phyloP scores from a whole-genome alignment of 2,797 vertebrate species.

The Spea hammondii region DNA sequence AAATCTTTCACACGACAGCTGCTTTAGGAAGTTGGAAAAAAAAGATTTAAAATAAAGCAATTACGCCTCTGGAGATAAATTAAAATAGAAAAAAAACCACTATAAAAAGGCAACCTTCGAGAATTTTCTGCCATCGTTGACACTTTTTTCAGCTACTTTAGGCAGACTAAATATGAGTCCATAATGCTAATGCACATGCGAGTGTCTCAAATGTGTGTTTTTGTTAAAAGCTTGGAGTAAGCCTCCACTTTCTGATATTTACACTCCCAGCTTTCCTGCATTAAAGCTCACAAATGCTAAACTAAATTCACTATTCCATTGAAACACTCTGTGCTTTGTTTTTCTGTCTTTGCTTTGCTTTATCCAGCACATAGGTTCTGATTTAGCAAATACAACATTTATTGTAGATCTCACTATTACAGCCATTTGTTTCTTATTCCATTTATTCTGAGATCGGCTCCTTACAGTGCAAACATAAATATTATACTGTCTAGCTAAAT shows the following conservation, averaged over 20 bases:
- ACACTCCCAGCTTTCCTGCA: constrained; percentile 23
- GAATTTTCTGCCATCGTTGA: constrained; percentile 30
- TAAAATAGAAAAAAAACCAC: constrained; percentile 38
- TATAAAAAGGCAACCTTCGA: constrained; percentile 27
- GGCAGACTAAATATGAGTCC: constrained; percentile 16
- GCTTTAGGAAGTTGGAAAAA: constrained; percentile 1
- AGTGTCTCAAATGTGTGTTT: constrained; percentile 40
- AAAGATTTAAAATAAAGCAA: constrained; percentile 38
- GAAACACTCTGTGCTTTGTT: not conserved
- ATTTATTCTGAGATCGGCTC: not conserved
- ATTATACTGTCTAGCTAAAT: no score
- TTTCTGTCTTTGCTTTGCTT: not conserved
- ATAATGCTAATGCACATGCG: constrained; percentile 43
- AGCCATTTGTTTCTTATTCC: not conserved
- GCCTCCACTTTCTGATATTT: constrained; percentile 32
- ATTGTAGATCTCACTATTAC: not conserved
- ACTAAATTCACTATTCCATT: constrained; percentile 20
- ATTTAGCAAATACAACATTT: not conserved
- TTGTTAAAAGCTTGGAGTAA: constrained; percentile 42
- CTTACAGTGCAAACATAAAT: not conserved
- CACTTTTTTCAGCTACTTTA: constrained; percentile 16
- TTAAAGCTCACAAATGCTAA: constrained; percentile 23
- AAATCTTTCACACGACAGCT: constrained; percentile 27
- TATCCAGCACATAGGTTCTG: not conserved
- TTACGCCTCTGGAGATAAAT: constrained; percentile 39